phyloP scores from a whole-genome alignment of 1,140 invertebrate species.

The Aradophagus sp. region DNA sequence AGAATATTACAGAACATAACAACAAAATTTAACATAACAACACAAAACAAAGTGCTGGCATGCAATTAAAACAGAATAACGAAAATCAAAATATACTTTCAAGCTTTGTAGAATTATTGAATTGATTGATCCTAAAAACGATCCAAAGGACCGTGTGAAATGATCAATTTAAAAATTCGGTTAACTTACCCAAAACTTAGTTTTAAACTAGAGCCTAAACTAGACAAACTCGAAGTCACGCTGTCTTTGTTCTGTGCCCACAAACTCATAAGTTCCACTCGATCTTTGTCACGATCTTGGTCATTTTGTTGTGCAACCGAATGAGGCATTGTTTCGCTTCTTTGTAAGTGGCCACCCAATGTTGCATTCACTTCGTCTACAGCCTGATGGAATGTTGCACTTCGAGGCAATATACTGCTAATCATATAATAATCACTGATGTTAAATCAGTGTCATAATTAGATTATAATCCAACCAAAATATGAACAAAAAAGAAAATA shows the following conservation, averaged over 20 bases:
- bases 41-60: too few relatives aligned
- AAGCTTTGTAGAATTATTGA: too few relatives aligned
- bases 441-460: conserved; percentile 34
- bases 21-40: too few relatives aligned
- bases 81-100: too few relatives aligned
- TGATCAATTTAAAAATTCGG: too few relatives aligned
- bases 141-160: too few relatives aligned
- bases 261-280: conserved; percentile 69
- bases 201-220: conserved; percentile 85
- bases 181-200: conserved; percentile 85
- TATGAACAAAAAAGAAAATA: too few relatives aligned
- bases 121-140: too few relatives aligned
- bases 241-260: conserved; percentile 77
- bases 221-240: conserved; percentile 84
- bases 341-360: conserved; percentile 77
- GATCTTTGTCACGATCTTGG: conserved; percentile 71
- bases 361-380: conserved; percentile 64
- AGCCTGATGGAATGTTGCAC: conserved; percentile 71
- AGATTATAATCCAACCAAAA: conserved; percentile 26
- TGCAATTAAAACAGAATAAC: too few relatives aligned
- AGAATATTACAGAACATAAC: too few relatives aligned
- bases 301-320: conserved; percentile 71
- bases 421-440: conserved; percentile 50
- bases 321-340: conserved; percentile 87
- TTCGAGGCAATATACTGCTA: conserved; percentile 69